These are phyloP conservation scores for human (Homo sapiens) DNA, from an alignment of 2,113 vertebrate genomes.

Conservation along the genomic window DNA sequence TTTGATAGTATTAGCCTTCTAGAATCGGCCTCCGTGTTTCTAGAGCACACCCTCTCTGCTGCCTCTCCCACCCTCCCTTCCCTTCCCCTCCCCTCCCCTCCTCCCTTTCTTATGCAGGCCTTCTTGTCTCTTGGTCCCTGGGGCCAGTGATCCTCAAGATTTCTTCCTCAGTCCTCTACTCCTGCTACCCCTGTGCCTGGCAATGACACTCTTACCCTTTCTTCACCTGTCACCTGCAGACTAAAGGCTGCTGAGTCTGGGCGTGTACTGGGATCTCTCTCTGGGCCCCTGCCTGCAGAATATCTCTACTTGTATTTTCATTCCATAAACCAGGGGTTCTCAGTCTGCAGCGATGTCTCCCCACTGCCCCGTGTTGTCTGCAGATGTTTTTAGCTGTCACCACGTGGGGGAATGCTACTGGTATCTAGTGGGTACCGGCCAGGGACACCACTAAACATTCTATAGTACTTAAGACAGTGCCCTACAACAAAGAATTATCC, in stretches of 20 bases:
- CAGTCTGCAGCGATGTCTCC: neutral
- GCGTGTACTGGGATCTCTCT: neutral
- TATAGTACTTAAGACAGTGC: fast-evolving
- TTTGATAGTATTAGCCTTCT: fast-evolving
- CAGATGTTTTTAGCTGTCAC: neutral
- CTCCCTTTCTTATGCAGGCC: neutral
- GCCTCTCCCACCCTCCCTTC: too few relatives aligned
- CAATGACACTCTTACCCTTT: too few relatives aligned
- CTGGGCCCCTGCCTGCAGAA: neutral
- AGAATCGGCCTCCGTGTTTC: neutral
- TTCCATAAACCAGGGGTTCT: neutral
- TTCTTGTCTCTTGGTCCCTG: neutral
- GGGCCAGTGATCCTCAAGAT: neutral
- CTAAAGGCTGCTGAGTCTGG: neutral
- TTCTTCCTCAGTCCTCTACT: neutral
- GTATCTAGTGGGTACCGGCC: too few relatives aligned
- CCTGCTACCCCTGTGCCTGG: neutral
- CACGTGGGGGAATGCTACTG: neutral
- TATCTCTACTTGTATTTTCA: neutral
- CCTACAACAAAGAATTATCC: neutral
- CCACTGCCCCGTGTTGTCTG: too few relatives aligned
- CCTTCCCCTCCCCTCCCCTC: too few relatives aligned
- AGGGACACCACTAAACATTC: neutral
- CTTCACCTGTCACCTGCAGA: neutral
- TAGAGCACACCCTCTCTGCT: fast-evolving